These are phyloP conservation scores for Lepetodrilus schrolli DNA, from an alignment of 2,888 invertebrate genomes.

Conservation along the genomic window DNA sequence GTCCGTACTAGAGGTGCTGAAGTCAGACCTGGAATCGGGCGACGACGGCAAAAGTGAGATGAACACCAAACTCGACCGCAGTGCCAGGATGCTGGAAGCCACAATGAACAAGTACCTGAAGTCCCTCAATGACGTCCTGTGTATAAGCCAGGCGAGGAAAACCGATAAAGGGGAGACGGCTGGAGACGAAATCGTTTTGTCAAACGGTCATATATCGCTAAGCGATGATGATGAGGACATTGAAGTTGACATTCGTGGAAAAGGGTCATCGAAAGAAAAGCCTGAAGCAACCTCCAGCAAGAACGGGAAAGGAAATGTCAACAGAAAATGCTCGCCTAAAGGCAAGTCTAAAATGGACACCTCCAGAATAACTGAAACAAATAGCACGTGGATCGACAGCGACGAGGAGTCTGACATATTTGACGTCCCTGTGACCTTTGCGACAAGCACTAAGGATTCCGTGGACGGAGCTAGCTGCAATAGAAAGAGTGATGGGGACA, in stretches of 20 bases:
- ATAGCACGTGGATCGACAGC: slow-evolving; percentile 29
- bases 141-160: not conserved
- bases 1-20: slow-evolving; percentile 43
- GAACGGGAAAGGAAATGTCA: not conserved
- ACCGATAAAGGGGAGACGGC: not conserved
- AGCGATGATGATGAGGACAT: not conserved
- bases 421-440: slow-evolving; percentile 14
- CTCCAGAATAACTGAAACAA: slow-evolving; percentile 10
- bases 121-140: not conserved
- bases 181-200: not conserved
- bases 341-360: not conserved
- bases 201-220: not conserved
- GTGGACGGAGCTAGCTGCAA: slow-evolving; percentile 1
- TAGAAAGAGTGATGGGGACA: not conserved
- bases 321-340: not conserved
- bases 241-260: not conserved
- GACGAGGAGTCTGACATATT: not conserved
- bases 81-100: not conserved
- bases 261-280: not conserved
- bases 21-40: slow-evolving; percentile 32
- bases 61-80: not conserved
- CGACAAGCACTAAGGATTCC: not conserved
- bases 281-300: slow-evolving; percentile 3
- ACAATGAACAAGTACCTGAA: not conserved
- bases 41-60: slow-evolving; percentile 10